phyloP scores from a whole-genome alignment of 2,113 vertebrate species.

The Aleadryas rufinucha region DNA sequence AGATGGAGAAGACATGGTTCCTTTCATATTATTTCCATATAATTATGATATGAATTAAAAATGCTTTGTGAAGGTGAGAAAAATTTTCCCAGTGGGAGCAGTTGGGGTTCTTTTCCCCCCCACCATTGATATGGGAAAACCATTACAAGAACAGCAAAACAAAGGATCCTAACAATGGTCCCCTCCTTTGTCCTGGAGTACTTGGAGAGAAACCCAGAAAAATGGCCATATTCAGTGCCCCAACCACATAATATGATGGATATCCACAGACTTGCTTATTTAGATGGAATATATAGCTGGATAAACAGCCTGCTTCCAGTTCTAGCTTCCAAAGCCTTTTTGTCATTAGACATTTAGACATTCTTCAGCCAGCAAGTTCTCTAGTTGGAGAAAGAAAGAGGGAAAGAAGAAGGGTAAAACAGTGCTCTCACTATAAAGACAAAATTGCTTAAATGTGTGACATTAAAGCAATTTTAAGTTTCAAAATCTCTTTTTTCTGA shows the following conservation, averaged over 20 bases:
- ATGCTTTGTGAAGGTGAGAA: not conserved
- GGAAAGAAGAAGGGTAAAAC: not conserved
- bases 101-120: fast-evolving
- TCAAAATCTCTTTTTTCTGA: not conserved
- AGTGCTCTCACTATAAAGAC: not conserved
- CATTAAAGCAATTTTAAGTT: not conserved
- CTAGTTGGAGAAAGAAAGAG: not conserved
- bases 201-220: not conserved
- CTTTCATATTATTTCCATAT: not conserved
- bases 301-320: not conserved
- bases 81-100: not conserved
- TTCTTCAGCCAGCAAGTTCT: not conserved
- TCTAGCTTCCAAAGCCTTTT: not conserved
- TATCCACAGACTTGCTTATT: not conserved
- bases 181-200: not conserved
- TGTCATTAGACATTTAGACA: not conserved
- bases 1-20: not conserved
- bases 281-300: not conserved
- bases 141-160: not conserved
- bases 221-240: not conserved
- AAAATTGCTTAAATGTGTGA: not conserved
- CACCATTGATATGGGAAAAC: not conserved
- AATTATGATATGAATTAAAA: not conserved
- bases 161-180: not conserved
- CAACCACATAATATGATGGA: not conserved